phyloP scores from a whole-genome alignment of 1,140 invertebrate genomes.

The Temnothorax longispinosus region DNA sequence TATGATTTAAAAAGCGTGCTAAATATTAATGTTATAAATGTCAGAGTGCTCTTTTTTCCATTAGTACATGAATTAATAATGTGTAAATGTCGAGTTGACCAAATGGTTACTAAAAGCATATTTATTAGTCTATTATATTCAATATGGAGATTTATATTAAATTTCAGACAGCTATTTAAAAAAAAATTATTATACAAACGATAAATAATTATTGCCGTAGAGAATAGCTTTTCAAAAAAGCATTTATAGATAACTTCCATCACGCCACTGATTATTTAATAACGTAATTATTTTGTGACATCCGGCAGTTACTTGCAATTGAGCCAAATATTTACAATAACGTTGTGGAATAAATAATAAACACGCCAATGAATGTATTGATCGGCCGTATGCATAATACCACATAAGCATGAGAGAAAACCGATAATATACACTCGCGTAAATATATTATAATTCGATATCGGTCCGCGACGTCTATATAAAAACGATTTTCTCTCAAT shows the following conservation, averaged over 20 bases:
- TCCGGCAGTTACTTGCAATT: slow-evolving; percentile 6
- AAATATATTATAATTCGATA: slow-evolving; percentile 44
- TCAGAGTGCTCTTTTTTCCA: slow-evolving; percentile 44
- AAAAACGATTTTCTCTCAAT: slow-evolving; percentile 45
- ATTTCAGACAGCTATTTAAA: slow-evolving; percentile 1
- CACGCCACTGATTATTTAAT: slow-evolving; percentile 26
- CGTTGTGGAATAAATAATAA: slow-evolving; percentile 47
- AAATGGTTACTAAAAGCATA: slow-evolving; percentile 51
- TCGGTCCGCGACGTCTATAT: neutral
- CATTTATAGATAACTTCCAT: slow-evolving; percentile 4
- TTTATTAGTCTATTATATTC: slow-evolving; percentile 40
- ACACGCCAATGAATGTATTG: slow-evolving; percentile 2
- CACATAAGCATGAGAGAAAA: slow-evolving; percentile 19
- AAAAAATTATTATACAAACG: neutral
- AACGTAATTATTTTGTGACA: slow-evolving; percentile 15
- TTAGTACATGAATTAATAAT: slow-evolving; percentile 40
- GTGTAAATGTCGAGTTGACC: slow-evolving; percentile 5
- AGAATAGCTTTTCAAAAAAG: neutral
- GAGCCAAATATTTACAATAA: slow-evolving; percentile 45
- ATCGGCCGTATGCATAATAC: slow-evolving; percentile 1
- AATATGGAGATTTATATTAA: slow-evolving; percentile 28
- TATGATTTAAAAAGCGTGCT: slow-evolving; percentile 31
- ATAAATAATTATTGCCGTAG: slow-evolving; percentile 15
- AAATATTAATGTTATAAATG: slow-evolving; percentile 39
- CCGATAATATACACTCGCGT: slow-evolving; percentile 9